These are phyloP conservation scores for Cirrhinus mrigala DNA, from an alignment of 2,797 vertebrate species.

Conservation along the genomic window DNA sequence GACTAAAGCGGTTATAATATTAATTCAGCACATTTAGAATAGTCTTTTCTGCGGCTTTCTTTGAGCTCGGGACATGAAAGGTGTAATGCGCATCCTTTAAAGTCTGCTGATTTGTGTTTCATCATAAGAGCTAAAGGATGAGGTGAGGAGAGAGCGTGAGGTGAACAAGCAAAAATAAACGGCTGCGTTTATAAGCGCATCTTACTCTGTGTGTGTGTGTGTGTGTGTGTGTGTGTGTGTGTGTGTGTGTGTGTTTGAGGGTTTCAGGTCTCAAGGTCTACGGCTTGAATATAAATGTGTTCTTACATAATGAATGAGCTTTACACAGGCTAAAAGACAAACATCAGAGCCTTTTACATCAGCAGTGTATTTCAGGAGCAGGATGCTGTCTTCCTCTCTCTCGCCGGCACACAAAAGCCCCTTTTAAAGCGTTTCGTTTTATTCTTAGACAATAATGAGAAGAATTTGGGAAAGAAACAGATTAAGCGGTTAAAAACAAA, in stretches of 20 bases:
- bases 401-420: slow-evolving; percentile 49
- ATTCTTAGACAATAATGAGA: slow-evolving; percentile 35
- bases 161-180: slow-evolving; percentile 68
- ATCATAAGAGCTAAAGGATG: slow-evolving; percentile 25
- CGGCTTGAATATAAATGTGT: slow-evolving; percentile 82
- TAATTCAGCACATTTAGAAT: slow-evolving; percentile 62
- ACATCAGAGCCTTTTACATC: slow-evolving; percentile 79
- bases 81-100: slow-evolving; percentile 42
- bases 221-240: background rate
- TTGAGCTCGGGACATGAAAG: slow-evolving; percentile 65
- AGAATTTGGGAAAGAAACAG: slow-evolving; percentile 23
- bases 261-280: slow-evolving; percentile 72
- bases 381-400: slow-evolving; percentile 69
- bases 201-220: slow-evolving; percentile 43
- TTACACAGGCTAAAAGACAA: slow-evolving; percentile 82
- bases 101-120: slow-evolving; percentile 42
- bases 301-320: slow-evolving; percentile 85
- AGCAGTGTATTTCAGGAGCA: slow-evolving; percentile 79
- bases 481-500: slow-evolving; percentile 34
- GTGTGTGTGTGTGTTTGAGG: slow-evolving; percentile 13
- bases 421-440: background rate
- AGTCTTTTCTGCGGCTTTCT: slow-evolving; percentile 64
- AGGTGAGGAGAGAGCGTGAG: slow-evolving; percentile 10
- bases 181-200: slow-evolving; percentile 71
- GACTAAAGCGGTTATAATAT: slow-evolving; percentile 66